These are phyloP conservation scores for Eupleurogrammus muticus DNA, from an alignment of 2,797 vertebrate species.

Conservation along the genomic window DNA sequence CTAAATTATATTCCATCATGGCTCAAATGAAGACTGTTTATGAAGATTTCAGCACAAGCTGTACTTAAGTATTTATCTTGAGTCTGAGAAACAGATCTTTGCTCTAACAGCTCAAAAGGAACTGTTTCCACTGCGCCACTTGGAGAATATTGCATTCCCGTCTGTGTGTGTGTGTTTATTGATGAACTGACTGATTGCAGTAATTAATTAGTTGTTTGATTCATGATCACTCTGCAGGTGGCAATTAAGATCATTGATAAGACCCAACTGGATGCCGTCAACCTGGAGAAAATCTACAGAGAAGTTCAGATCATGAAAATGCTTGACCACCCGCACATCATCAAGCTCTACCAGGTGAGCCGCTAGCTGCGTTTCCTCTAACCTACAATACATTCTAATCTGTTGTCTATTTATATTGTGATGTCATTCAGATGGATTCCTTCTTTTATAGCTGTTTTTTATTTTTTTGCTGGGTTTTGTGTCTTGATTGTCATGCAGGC, in stretches of 20 bases:
- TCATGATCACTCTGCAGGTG: constrained; percentile 85
- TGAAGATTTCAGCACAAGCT: constrained; percentile 10
- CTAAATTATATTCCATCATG: constrained; percentile 39
- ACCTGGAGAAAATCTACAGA: constrained; percentile 98
- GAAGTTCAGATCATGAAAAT: constrained; percentile 99
- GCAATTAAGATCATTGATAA: constrained; percentile 99
- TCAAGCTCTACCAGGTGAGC: constrained; percentile 97
- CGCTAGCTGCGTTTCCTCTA: neutral
- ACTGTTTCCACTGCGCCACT: constrained; percentile 19
- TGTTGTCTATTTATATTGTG: neutral
- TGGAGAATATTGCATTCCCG: constrained; percentile 28
- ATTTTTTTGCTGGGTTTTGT: constrained; percentile 1
- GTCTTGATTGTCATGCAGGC: neutral
- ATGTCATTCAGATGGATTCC: neutral
- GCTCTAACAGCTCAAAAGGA: constrained; percentile 19
- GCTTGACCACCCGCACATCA: constrained; percentile 97
- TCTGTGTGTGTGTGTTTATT: constrained; percentile 3
- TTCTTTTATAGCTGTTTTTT: neutral
- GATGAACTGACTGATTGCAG: constrained; percentile 31
- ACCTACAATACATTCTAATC: too few species aligned
- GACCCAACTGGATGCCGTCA: constrained; percentile 96
- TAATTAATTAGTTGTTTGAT: constrained; percentile 19
- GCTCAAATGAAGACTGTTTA: constrained; percentile 39
- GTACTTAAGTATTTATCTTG: constrained; percentile 45
- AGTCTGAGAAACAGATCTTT: constrained; percentile 24